Conservation (phyloP, 2,113 vertebrate genomes). For the Myiozetetes cayanensis region DNA sequence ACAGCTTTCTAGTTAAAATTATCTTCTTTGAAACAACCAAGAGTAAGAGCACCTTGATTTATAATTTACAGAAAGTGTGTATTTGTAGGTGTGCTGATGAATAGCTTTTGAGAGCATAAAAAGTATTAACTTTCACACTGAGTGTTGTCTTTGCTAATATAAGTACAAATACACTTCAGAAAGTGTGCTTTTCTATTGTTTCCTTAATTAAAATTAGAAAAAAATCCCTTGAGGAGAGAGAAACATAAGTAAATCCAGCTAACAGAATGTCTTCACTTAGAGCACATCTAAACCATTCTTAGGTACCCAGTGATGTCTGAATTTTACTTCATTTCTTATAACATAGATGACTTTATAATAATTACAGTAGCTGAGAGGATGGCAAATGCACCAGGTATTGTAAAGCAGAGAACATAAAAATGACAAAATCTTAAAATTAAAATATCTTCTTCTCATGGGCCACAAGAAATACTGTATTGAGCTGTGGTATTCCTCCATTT, state of each 20-base stretch:
- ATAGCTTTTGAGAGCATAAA: background rate
- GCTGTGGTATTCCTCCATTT: background rate
- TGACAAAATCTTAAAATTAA: background rate
- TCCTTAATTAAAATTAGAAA: background rate
- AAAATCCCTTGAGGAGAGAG: background rate
- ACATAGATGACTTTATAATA: background rate
- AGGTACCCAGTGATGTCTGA: background rate
- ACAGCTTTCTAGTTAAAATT: background rate
- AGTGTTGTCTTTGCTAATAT: background rate
- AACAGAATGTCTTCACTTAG: background rate
- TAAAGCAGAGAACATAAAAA: background rate
- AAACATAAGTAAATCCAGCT: background rate
- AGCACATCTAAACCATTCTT: background rate
- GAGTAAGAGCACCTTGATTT: background rate
- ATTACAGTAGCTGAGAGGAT: background rate
- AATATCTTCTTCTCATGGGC: background rate
- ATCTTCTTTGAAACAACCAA: background rate
- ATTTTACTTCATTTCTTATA: background rate
- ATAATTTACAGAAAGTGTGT: background rate
- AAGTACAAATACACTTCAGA: background rate
- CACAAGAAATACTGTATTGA: background rate
- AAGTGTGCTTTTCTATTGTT: background rate
- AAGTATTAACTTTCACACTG: background rate
- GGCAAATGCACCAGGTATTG: background rate
- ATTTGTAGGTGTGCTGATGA: slow-evolving; percentile 1